phyloP scores from a whole-genome alignment of 2,888 invertebrate species.

The Candidula unifasciata region DNA sequence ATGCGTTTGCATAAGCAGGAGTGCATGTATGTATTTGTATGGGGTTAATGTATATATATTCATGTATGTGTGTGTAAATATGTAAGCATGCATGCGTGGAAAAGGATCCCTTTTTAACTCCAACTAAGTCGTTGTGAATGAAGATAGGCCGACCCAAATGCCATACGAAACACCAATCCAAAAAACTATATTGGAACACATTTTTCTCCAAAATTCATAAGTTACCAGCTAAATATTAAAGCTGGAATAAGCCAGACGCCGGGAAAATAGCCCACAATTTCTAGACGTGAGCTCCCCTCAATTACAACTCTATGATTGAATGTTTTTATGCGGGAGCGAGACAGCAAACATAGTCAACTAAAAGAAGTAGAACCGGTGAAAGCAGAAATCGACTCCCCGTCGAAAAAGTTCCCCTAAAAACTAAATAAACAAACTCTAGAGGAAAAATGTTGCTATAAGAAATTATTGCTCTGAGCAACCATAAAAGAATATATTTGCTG shows the following conservation, averaged over 20 bases:
- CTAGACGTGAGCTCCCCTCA: background rate
- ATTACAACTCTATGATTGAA: background rate
- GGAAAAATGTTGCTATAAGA: background rate
- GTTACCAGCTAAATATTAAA: background rate
- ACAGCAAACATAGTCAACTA: background rate
- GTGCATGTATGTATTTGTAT: too few species aligned
- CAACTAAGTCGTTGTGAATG: too few species aligned
- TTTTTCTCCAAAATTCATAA: background rate
- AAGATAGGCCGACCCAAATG: too few species aligned
- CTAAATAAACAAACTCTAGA: background rate
- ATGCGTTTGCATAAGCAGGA: too few species aligned
- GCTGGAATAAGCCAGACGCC: background rate
- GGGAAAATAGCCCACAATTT: background rate
- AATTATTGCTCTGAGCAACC: background rate
- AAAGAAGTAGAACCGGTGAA: background rate
- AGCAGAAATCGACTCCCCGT: background rate
- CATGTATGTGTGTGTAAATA: too few species aligned
- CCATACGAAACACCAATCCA: too few species aligned
- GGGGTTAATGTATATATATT: too few species aligned
- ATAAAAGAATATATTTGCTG: background rate
- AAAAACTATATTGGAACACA: too few species aligned
- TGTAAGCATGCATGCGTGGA: too few species aligned
- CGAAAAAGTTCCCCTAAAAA: background rate
- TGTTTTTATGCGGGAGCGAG: constrained; percentile 1
- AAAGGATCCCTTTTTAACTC: too few species aligned